phyloP scores from a whole-genome alignment of 2,888 invertebrate genomes.

The Cylindroiulus punctatus region DNA sequence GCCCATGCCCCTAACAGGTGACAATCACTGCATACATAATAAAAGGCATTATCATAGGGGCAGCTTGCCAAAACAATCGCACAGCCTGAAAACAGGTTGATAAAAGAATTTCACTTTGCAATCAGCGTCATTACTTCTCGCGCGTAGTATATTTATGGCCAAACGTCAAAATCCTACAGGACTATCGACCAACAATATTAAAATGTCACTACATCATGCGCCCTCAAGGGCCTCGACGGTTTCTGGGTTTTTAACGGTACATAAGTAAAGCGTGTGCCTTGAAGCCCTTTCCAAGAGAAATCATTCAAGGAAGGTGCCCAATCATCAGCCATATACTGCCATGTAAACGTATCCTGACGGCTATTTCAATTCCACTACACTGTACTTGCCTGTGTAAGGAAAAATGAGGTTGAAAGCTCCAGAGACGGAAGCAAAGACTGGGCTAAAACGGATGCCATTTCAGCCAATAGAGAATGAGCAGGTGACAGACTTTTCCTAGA shows the following conservation, averaged over 20 bases:
- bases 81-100: too few species aligned
- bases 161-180: too few species aligned
- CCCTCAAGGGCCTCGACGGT: neutral
- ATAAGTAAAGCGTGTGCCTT: neutral
- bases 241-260: neutral
- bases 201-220: too few species aligned
- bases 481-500: slow-evolving; percentile 3
- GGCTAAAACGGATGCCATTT: neutral
- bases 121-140: too few species aligned
- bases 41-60: too few species aligned
- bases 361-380: neutral
- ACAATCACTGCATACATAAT: too few species aligned
- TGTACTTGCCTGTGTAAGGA: neutral
- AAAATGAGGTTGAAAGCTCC: slow-evolving; percentile 1
- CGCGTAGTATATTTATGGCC: too few species aligned
- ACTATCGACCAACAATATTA: too few species aligned
- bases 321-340: neutral
- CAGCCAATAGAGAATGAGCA: slow-evolving; percentile 9
- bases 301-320: neutral
- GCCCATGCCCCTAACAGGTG: too few species aligned
- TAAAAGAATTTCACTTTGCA: too few species aligned
- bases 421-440: neutral
- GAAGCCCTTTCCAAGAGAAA: neutral
- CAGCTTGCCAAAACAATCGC: too few species aligned
- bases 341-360: neutral